phyloP scores from a whole-genome alignment of 2,113 vertebrate genomes.

The Paramormyrops kingsleyae region DNA sequence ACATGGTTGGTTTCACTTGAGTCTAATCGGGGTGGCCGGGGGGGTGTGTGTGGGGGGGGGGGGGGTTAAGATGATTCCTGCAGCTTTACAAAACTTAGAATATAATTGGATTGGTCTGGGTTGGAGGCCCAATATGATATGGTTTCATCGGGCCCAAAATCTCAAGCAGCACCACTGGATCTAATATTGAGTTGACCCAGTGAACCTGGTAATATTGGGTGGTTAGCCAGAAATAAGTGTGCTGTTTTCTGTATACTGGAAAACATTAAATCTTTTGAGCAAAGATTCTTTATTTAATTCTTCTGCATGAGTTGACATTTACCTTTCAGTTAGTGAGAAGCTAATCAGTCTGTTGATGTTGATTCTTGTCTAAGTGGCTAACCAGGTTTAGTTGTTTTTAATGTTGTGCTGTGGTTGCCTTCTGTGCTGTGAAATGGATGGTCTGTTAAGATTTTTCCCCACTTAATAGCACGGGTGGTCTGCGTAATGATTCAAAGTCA shows the following conservation, averaged over 20 bases:
- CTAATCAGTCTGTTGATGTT: neutral
- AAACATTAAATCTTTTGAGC: neutral
- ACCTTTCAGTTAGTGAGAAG: neutral
- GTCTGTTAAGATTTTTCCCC: neutral
- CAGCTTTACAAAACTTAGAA: neutral
- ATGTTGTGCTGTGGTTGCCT: neutral
- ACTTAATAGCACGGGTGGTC: neutral
- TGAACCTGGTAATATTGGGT: neutral
- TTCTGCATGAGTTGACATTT: neutral
- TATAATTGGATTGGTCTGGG: neutral
- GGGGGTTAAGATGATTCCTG: neutral
- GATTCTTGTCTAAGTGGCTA: neutral
- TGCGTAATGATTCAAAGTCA: neutral
- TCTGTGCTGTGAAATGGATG: neutral
- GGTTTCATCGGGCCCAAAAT: neutral
- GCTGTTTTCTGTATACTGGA: neutral
- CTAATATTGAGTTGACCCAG: neutral
- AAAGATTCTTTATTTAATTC: neutral
- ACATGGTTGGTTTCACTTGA: neutral
- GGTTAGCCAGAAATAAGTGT: neutral
- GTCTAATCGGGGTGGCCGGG: neutral
- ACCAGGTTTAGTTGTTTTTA: neutral
- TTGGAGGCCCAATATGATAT: neutral
- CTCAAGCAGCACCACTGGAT: neutral
- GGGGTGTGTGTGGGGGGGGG: neutral